A percentile compares a stretch with the other conserved stretches of the same genome.
These are phyloP conservation scores for Linurgus olivaceus DNA, from an alignment of 2,797 vertebrate species.

Conservation along the genomic window DNA sequence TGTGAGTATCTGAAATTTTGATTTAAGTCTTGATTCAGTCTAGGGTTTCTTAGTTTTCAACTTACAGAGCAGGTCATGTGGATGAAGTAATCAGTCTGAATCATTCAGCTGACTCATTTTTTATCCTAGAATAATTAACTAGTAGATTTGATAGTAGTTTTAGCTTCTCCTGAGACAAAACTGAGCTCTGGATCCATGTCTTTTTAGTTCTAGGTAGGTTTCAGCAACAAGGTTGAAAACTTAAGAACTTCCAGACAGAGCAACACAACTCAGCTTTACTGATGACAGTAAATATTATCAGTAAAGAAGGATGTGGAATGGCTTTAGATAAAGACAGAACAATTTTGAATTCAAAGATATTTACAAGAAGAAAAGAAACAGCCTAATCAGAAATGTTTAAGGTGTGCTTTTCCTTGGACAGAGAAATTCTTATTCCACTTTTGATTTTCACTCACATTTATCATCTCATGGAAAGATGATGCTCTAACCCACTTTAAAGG, in stretches of 20 bases:
- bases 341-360: background rate
- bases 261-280: background rate
- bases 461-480: background rate
- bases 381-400: background rate
- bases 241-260: background rate
- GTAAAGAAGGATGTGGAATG: background rate
- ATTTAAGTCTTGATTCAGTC: background rate
- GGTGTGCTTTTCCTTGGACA: background rate
- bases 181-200: background rate
- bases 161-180: background rate
- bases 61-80: background rate
- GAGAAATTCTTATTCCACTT: background rate
- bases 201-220: background rate
- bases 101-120: background rate
- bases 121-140: background rate
- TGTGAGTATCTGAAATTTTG: background rate
- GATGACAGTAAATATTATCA: background rate
- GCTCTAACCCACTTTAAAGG: background rate
- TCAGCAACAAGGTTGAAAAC: background rate
- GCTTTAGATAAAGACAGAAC: background rate
- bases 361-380: background rate
- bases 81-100: background rate
- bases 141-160: background rate
- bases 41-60: background rate
- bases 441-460: background rate